Conservation (phyloP, 2,888 invertebrate genomes). For the Clunio marinus region DNA sequence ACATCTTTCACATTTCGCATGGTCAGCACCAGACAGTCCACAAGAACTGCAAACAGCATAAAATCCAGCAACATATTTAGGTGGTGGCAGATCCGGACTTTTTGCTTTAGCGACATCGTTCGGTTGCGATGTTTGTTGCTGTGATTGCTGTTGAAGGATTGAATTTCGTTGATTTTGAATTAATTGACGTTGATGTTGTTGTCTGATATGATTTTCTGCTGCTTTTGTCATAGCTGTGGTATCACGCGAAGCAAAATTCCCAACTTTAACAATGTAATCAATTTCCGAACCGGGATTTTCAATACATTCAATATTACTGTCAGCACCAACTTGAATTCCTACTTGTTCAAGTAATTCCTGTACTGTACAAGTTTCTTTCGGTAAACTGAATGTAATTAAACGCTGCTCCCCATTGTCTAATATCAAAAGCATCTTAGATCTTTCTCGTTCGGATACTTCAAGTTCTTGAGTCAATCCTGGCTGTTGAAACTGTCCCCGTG, state of each 20-base stretch:
- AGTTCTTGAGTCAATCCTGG: slow-evolving; percentile 16
- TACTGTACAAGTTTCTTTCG: slow-evolving; percentile 76
- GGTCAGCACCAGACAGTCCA: slow-evolving; percentile 73
- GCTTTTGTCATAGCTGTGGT: slow-evolving; percentile 37
- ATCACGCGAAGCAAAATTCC: slow-evolving; percentile 43
- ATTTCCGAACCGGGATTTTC: slow-evolving; percentile 70
- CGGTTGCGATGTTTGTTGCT: slow-evolving; percentile 29
- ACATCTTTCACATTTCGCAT: slow-evolving; percentile 73
- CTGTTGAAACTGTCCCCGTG: slow-evolving; percentile 30
- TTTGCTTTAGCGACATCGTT: slow-evolving; percentile 42
- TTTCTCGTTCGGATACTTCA: slow-evolving; percentile 56
- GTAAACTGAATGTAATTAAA: slow-evolving; percentile 75
- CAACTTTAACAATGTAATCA: slow-evolving; percentile 74
- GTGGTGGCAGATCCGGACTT: slow-evolving; percentile 56
- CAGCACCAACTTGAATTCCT: slow-evolving; percentile 62
- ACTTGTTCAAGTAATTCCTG: slow-evolving; percentile 78
- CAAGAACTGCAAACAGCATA: slow-evolving; percentile 75
- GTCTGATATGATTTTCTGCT: slow-evolving; percentile 43
- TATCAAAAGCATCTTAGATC: slow-evolving; percentile 75
- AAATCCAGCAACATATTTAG: slow-evolving; percentile 65
- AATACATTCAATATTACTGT: slow-evolving; percentile 69
- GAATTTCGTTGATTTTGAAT: slow-evolving; percentile 18
- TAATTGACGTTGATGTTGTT: slow-evolving; percentile 42
- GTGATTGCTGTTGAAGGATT: not conserved
- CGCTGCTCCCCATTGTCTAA: slow-evolving; percentile 74